Percentiles rank a stretch among this genome's conserved stretches.
Evolutionary conservation across 1,140 invertebrate species (phyloP).

Genomic region (Pantala flavescens): DNA sequence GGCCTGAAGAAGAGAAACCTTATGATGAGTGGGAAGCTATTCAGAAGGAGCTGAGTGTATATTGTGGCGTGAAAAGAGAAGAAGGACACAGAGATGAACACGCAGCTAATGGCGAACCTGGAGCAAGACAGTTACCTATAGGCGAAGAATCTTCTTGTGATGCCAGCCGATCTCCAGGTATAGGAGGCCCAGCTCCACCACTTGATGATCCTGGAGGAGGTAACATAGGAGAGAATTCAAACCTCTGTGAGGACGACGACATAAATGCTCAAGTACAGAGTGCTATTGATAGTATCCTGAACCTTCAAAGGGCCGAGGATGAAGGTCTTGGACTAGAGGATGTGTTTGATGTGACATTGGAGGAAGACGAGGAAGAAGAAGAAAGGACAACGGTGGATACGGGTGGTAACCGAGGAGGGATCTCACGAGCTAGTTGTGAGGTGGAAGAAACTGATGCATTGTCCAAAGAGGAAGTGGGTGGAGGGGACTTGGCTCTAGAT

Average conservation of each 20-base stretch:
- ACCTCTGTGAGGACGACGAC: constrained; percentile 40
- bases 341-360: constrained; percentile 22
- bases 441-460: not conserved
- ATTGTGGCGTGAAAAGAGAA: constrained; percentile 27
- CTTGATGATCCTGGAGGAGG: not conserved
- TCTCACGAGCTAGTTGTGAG: constrained; percentile 19
- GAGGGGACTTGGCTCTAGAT: constrained; percentile 37
- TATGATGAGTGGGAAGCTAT: constrained; percentile 60
- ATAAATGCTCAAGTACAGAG: constrained; percentile 66
- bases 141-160: not conserved
- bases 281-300: constrained; percentile 66
- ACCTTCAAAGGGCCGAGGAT: constrained; percentile 46
- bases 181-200: not conserved
- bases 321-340: constrained; percentile 41
- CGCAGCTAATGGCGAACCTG: constrained; percentile 32
- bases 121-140: not conserved
- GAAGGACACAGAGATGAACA: constrained; percentile 26
- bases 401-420: constrained; percentile 23
- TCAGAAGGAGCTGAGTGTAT: constrained; percentile 51
- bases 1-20: constrained; percentile 26
- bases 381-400: not conserved
- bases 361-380: not conserved
- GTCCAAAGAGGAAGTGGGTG: constrained; percentile 18
- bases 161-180: not conserved
- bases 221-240: constrained; percentile 12